Conservation (phyloP, 2,113 vertebrate species). For the Heterotilapia buettikoferi region DNA sequence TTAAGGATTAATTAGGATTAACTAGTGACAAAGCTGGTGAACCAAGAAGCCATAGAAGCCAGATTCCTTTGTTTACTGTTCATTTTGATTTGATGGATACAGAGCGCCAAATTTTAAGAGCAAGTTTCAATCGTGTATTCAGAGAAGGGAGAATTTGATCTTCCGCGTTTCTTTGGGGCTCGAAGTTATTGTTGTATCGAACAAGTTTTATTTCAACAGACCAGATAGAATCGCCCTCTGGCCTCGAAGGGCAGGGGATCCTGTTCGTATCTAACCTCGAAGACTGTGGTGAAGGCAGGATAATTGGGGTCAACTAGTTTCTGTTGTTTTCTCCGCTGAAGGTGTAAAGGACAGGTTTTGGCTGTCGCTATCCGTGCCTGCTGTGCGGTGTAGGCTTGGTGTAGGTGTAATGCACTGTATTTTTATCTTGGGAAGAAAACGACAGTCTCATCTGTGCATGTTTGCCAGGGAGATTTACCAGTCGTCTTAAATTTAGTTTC, state of each 20-base stretch:
- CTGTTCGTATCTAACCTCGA: conserved; percentile 1
- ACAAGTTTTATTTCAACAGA: neutral
- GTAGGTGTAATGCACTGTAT: neutral
- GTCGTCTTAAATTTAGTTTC: neutral
- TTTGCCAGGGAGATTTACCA: neutral
- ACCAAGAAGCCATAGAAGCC: neutral
- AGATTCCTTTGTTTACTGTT: neutral
- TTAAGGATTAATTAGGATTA: neutral
- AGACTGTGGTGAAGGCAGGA: neutral
- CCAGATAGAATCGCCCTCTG: neutral
- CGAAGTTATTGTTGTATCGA: neutral
- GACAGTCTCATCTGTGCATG: neutral
- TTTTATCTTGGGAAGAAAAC: neutral
- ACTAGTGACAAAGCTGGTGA: neutral
- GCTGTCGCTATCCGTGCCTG: neutral
- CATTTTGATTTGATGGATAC: neutral
- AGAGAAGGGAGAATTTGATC: neutral
- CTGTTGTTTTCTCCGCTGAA: neutral
- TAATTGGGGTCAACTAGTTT: conserved; percentile 40
- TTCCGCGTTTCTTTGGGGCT: neutral
- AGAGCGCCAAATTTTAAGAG: neutral
- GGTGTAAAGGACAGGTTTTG: conserved; percentile 1
- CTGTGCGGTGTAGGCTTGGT: neutral
- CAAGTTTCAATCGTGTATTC: neutral
- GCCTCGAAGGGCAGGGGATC: neutral